phyloP scores from a whole-genome alignment of 2,797 vertebrate species.

The Parauchenoglanis ngamensis region DNA sequence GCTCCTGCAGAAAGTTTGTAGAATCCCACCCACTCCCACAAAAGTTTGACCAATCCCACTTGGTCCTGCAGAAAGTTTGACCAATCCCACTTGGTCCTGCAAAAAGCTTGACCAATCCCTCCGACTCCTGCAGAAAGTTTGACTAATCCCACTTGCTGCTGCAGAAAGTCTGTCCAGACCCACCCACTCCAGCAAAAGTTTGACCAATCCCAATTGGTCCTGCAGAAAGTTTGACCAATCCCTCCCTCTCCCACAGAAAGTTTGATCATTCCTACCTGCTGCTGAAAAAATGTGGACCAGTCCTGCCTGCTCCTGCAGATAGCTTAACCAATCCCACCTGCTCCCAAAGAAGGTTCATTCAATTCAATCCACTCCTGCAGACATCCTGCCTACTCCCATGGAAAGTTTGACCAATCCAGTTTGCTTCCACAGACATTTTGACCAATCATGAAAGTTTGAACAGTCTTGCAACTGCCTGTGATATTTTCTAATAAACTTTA shows the following conservation, averaged over 20 bases:
- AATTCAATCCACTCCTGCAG: neutral
- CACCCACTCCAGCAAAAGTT: neutral
- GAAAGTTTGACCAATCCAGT: neutral
- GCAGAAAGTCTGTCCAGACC: neutral
- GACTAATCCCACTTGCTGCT: neutral
- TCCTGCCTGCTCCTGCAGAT: neutral
- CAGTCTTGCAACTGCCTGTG: neutral
- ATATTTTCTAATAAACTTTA: too few species aligned
- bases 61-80: neutral
- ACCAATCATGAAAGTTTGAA: neutral
- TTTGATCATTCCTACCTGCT: neutral
- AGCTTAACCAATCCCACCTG: neutral
- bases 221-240: neutral
- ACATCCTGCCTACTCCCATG: neutral
- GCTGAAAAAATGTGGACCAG: neutral
- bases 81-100: neutral
- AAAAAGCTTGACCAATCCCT: neutral
- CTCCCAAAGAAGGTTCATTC: neutral
- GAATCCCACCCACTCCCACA: too few species aligned
- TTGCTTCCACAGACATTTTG: neutral
- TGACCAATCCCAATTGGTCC: neutral
- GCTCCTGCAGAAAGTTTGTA: too few species aligned
- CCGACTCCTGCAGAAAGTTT: neutral
- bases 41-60: too few species aligned
- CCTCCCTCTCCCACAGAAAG: neutral